Percentiles rank a stretch among this genome's conserved stretches.
These are phyloP conservation scores for Lydus trimaculatus DNA, from an alignment of 2,888 invertebrate genomes.

Conservation along the genomic window DNA sequence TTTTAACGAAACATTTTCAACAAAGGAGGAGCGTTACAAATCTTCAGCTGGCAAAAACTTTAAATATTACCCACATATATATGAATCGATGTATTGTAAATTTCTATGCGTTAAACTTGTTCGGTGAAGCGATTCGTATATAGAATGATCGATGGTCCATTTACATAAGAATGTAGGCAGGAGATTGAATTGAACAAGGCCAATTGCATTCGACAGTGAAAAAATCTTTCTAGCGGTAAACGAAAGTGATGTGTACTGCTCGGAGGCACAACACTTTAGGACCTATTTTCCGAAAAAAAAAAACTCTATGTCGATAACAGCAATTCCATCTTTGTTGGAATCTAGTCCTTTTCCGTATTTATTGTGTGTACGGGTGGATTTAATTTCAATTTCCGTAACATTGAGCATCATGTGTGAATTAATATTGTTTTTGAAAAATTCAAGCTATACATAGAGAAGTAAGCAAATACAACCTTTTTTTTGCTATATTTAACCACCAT, in stretches of 20 bases:
- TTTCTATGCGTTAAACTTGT: constrained; percentile 47
- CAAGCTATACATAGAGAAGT: no score
- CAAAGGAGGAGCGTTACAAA: not conserved
- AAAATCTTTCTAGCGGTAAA: not conserved
- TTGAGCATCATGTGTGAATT: not conserved
- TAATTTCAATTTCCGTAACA: not conserved
- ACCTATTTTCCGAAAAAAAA: not conserved
- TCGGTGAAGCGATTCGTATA: constrained; percentile 41
- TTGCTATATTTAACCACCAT: no score
- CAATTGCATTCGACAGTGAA: constrained; percentile 37
- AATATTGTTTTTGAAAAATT: not conserved
- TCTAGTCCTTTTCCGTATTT: not conserved
- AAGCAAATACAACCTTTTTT: no score
- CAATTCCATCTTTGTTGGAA: not conserved
- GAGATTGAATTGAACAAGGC: constrained; percentile 46
- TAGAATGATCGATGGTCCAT: constrained; percentile 49
- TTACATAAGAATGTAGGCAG: constrained; percentile 50
- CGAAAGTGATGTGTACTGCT: not conserved
- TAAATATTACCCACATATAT: constrained; percentile 41
- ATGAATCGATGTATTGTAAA: constrained; percentile 49
- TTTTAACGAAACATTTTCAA: not conserved
- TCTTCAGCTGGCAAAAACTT: constrained; percentile 7
- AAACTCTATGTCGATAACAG: not conserved
- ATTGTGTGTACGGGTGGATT: not conserved
- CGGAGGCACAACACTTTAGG: not conserved